Evolutionary conservation across 2,888 invertebrate genomes (phyloP), one percentile per base, ranked within the genome.

Genomic region (Drosophila mimetica): DNA sequence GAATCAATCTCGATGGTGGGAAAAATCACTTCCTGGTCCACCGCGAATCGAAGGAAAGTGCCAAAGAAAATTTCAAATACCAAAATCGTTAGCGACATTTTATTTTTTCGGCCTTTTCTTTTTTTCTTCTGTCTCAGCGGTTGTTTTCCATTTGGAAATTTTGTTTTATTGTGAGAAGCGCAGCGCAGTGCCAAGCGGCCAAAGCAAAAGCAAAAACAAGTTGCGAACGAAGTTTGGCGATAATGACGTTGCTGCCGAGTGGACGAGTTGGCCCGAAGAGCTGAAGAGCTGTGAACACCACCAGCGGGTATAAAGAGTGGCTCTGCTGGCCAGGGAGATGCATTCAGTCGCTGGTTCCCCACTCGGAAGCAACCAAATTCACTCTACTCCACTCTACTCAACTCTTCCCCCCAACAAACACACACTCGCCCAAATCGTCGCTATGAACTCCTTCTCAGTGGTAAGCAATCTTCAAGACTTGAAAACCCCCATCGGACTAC

Each of bases 361-460:
- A 90, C 90, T 89, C 88, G 91, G 90, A 91, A 91, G 89, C 92
- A 92, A 89, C 91, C 89, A 91, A 90, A 90, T 90, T 89, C 88
- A 89, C 86, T 86, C 89, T 87, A 80, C 85, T 91, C 90, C 87
- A 90, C 89, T 90, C 91, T 89, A 88, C 85, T 89, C 86, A 82
- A 61, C 61, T 63, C 89, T 78, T 90, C 85, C 89, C 91, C 90
- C 88, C 86, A 87, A 88, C 88, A 86, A 72, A 76, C 83, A 74
- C 69, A n/a, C 22, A 89, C 90, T 88, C 89, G 84, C 89, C 89
- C 89, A 73, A 89, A 84, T 89, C 90, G 89, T 89, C 86, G 91
- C 89, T 90, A 92, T 92, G 92, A 92, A 92, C 91, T 92, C 92
- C 91, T 92, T 92, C 90, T 91, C 91, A 88, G 92, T 92, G 91